Conservation (phyloP, 2,888 invertebrate species). For the Eilema griseolum region DNA sequence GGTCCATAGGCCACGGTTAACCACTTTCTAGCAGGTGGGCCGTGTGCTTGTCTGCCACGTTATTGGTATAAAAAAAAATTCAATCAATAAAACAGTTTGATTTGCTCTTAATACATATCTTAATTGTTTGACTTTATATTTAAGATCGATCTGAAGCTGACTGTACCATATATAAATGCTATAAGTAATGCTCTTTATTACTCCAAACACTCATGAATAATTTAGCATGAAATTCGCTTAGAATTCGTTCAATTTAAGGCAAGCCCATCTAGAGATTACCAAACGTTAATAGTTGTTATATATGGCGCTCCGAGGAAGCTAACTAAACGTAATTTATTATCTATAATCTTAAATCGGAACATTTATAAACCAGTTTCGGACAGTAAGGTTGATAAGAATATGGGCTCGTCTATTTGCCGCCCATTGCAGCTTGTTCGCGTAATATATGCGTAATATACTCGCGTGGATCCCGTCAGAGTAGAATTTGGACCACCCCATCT, state of each 20-base stretch:
- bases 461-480: too few species aligned
- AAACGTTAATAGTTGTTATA: conserved; percentile 36
- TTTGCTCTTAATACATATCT: too few species aligned
- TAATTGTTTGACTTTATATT: too few species aligned
- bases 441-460: too few species aligned
- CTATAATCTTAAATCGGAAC: conserved; percentile 32
- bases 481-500: too few species aligned
- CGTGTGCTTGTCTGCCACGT: too few species aligned
- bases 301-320: conserved; percentile 35
- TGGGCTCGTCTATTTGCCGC: background rate
- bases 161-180: conserved; percentile 15
- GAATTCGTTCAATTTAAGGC: conserved; percentile 38
- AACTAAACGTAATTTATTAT: conserved; percentile 43
- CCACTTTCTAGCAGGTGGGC: too few species aligned
- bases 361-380: conserved; percentile 21
- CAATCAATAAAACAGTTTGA: too few species aligned
- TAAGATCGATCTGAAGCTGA: too few species aligned
- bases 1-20: too few species aligned
- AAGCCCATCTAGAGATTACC: conserved; percentile 35
- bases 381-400: conserved; percentile 19
- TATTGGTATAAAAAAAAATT: too few species aligned
- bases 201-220: conserved; percentile 39
- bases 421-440: too few species aligned
- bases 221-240: conserved; percentile 47
- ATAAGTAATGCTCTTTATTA: conserved; percentile 15